Evolutionary conservation across 2,888 invertebrate species (phyloP).

Genomic region (Aleiodes testaceus): DNA sequence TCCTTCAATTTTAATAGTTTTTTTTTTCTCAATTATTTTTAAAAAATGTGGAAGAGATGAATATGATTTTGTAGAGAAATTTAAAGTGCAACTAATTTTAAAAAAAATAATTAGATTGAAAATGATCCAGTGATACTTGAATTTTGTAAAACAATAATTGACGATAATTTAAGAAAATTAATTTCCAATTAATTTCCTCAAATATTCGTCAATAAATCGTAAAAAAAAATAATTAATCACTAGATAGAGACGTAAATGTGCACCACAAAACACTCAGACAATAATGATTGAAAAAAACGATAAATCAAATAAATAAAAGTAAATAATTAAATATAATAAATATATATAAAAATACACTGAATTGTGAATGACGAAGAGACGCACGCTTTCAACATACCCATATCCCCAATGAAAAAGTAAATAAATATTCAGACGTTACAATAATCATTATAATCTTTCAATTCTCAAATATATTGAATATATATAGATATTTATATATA

Average conservation of each 20-base stretch:
- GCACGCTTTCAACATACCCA: constrained; percentile 23
- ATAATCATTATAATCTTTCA: constrained; percentile 35
- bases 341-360: constrained; percentile 30
- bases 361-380: constrained; percentile 7
- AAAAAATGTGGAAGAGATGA: no score
- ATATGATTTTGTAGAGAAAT: no score
- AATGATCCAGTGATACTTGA: no score
- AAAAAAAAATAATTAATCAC: background rate
- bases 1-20: no score
- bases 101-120: no score
- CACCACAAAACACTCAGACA: constrained; percentile 31
- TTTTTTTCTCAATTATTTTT: no score
- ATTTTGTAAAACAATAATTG: no score
- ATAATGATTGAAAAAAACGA: constrained; percentile 13
- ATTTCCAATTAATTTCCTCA: no score
- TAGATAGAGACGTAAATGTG: constrained; percentile 12
- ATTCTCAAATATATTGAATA: constrained; percentile 54
- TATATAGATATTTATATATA: constrained; percentile 51
- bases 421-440: constrained; percentile 18
- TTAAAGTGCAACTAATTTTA: no score
- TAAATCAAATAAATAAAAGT: background rate
- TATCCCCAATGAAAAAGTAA: constrained; percentile 11
- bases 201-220: no score
- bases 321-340: constrained; percentile 22
- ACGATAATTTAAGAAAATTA: no score